These are phyloP conservation scores for Ladona fulva DNA, from an alignment of 1,140 invertebrate genomes.

Conservation along the genomic window DNA sequence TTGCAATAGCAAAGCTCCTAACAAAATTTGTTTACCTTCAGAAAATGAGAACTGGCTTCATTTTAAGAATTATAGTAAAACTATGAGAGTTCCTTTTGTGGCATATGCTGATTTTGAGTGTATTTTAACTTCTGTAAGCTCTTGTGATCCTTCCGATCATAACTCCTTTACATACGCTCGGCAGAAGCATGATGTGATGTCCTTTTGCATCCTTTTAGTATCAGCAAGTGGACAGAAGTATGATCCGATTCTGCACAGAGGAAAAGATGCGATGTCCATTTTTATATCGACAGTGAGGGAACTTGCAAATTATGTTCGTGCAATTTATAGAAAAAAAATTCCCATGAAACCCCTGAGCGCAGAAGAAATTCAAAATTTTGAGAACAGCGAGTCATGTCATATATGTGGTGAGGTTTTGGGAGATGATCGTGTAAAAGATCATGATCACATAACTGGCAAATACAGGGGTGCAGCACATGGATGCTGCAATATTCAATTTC, in stretches of 20 bases:
- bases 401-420: too few relatives aligned
- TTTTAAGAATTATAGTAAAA: too few relatives aligned
- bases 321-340: background rate
- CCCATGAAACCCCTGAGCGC: background rate
- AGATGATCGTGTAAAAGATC: too few relatives aligned
- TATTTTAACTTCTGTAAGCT: background rate
- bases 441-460: too few relatives aligned
- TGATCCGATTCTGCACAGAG: background rate
- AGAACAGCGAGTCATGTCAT: background rate
- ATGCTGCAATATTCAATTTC: too few relatives aligned
- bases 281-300: background rate
- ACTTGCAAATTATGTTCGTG: background rate
- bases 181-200: background rate
- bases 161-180: background rate
- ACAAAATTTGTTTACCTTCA: background rate
- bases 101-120: background rate
- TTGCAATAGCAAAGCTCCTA: background rate
- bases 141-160: background rate
- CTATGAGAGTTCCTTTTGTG: background rate
- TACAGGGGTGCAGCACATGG: too few relatives aligned
- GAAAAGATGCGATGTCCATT: background rate
- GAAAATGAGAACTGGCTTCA: background rate
- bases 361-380: background rate
- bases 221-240: background rate
- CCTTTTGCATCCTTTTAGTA: background rate